A percentile compares a stretch with the other conserved stretches of the same genome.
These are phyloP conservation scores for Enteromius radiatus DNA, from an alignment of 2,797 vertebrate genomes.

Conservation along the genomic window DNA sequence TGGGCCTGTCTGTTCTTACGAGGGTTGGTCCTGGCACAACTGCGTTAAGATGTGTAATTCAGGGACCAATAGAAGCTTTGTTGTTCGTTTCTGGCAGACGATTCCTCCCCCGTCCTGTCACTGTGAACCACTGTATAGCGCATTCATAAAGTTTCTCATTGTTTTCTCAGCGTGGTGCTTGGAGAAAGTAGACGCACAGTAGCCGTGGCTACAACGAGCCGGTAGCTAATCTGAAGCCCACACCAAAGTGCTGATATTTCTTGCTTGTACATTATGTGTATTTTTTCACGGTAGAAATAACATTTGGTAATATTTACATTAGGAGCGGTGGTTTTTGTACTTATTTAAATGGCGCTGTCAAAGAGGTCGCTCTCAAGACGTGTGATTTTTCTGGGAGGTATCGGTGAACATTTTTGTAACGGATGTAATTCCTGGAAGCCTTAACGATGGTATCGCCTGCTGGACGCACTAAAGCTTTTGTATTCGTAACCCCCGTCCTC, in stretches of 20 bases:
- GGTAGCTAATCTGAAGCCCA: conserved; percentile 60
- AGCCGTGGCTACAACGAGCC: conserved; percentile 47
- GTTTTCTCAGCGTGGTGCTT: conserved; percentile 55
- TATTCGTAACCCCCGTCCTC: neutral
- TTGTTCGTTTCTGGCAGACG: conserved; percentile 43
- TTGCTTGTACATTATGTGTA: conserved; percentile 71
- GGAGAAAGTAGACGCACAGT: conserved; percentile 49
- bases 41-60: conserved; percentile 45
- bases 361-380: conserved; percentile 40
- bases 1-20: neutral
- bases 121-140: conserved; percentile 52
- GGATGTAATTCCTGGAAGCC: conserved; percentile 40
- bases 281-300: conserved; percentile 63
- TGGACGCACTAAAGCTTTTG: conserved; percentile 34
- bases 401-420: neutral
- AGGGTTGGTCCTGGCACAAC: conserved; percentile 33
- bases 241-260: conserved; percentile 76
- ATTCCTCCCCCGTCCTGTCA: conserved; percentile 34
- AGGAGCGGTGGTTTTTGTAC: conserved; percentile 60
- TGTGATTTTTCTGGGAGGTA: conserved; percentile 50
- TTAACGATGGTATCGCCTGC: conserved; percentile 45
- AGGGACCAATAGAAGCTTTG: conserved; percentile 59
- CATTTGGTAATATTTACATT: conserved; percentile 55
- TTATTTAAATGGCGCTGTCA: conserved; percentile 59
- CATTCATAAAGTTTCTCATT: conserved; percentile 18